Evolutionary conservation across 2,797 vertebrate species (phyloP), one percentile per base, ranked within the genome.

Genomic region (Esox masquinongy): DNA sequence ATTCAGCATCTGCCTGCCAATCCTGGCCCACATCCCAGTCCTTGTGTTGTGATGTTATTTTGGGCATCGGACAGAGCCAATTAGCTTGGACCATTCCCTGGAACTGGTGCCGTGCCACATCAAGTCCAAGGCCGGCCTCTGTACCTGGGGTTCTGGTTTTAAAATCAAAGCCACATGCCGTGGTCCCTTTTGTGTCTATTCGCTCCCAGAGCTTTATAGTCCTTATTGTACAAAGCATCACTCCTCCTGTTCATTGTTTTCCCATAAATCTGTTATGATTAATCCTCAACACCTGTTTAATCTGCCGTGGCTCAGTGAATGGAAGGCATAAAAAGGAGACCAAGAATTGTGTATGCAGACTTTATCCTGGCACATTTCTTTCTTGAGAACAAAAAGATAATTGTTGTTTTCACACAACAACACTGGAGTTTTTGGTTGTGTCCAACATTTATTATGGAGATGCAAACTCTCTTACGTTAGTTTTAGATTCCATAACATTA

Each of bases 1-100:
- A 77, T 74, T 85, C 77, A 83, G 79, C 78, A 81, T 82, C 78
- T 73, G 71, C 50, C 53, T 77, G 75, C 76, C 76, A 74, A 78
- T 75, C 75, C 82, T 84, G 82, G 82, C 71, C 22, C 29, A 72
- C 76, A 74, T 81, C 74, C 63, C 70, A 69, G 74, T 22, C 73
- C 63, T 75, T 72, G 76, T 34, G 53, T 56, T 34, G 70, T 76
- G 77, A 70, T 71, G 77, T 79, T 86, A 61, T 78, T 81, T 50
- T 68, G 70, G 76, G 77, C 78, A 75, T 39, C 47, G 74, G 66
- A 78, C 74, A 36, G 70, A 74, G 75, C 82, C 79, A 85, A 82
- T 88, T 83, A 85, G 74, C 80, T 74, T 51, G 67, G 71, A 47
- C 59, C 59, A 34, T 67, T 74, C 56, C 70, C 70, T 19, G 73